Evolutionary conservation across 2,888 invertebrate species (phyloP).

Genomic region (Psylliodes chrysocephalus): DNA sequence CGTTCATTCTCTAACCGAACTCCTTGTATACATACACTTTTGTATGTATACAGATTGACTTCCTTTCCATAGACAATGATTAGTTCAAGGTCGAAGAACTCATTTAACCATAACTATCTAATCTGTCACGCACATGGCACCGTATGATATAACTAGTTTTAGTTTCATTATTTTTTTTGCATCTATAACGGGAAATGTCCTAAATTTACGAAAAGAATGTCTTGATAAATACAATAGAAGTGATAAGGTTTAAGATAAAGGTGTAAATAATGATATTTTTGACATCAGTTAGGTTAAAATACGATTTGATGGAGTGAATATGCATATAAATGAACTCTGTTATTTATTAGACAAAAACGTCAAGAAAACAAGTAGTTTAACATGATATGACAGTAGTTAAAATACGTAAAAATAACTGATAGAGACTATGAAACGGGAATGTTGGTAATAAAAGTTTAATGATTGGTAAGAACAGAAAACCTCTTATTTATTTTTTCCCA

Average conservation of each 20-base stretch:
- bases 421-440: too few species aligned
- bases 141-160: background rate
- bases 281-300: too few species aligned
- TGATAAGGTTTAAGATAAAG: background rate
- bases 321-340: too few species aligned
- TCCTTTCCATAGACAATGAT: slow-evolving; percentile 13
- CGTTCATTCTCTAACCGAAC: background rate
- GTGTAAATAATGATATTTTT: too few species aligned
- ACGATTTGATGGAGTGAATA: background rate
- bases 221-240: background rate
- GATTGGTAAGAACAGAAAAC: too few species aligned
- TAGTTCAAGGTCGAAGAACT: slow-evolving; percentile 11
- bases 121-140: slow-evolving; percentile 10
- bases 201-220: background rate
- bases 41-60: slow-evolving; percentile 1
- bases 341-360: too few species aligned
- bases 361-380: too few species aligned
- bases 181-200: background rate
- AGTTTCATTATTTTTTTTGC: background rate
- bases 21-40: slow-evolving; percentile 1
- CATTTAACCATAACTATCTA: slow-evolving; percentile 16
- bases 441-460: too few species aligned
- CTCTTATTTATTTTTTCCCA: too few species aligned
- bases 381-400: too few species aligned
- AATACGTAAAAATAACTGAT: too few species aligned